Percentiles rank a stretch among this genome's conserved stretches.
Conservation (phyloP, 2,113 vertebrate species). For the Phalacrocorax carbo region DNA sequence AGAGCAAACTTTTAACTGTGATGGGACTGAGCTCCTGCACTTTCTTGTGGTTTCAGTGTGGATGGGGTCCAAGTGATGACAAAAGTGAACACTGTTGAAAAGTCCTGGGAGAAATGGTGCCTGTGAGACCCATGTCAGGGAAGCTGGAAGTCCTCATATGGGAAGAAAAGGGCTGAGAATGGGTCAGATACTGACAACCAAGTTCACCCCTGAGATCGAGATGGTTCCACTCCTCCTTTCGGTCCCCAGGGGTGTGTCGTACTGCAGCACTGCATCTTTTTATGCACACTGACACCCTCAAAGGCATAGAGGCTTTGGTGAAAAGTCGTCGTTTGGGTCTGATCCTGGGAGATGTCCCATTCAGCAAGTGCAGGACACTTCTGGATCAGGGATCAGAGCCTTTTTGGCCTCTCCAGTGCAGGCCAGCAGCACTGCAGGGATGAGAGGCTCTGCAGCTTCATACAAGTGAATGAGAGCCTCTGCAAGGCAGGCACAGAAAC, state of each 20-base stretch:
- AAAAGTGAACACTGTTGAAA: slow-evolving; percentile 2
- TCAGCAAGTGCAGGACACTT: not conserved
- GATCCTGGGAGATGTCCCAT: not conserved
- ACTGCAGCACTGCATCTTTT: not conserved
- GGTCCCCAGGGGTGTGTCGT: not conserved
- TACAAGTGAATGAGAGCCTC: not conserved
- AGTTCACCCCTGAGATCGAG: not conserved
- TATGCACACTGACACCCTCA: not conserved
- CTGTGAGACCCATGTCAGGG: not conserved
- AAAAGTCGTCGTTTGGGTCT: not conserved
- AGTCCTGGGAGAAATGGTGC: not conserved
- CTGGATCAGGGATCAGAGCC: not conserved
- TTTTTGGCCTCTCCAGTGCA: not conserved
- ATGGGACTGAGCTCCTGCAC: slow-evolving; percentile 16
- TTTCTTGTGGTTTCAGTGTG: slow-evolving; percentile 35
- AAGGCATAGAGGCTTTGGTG: not conserved
- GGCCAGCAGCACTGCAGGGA: not conserved
- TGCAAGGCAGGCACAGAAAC: not conserved
- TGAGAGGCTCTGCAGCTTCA: not conserved
- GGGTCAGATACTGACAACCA: not conserved
- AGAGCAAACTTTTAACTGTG: slow-evolving; percentile 26
- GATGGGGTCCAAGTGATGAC: not conserved
- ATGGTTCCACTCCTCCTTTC: not conserved
- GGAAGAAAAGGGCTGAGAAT: not conserved
- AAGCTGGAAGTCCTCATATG: not conserved